A percentile compares a stretch with the other conserved stretches of the same genome.
Evolutionary conservation across 2,797 vertebrate species (phyloP).

Genomic region (Scolopax bukidnonensis): DNA sequence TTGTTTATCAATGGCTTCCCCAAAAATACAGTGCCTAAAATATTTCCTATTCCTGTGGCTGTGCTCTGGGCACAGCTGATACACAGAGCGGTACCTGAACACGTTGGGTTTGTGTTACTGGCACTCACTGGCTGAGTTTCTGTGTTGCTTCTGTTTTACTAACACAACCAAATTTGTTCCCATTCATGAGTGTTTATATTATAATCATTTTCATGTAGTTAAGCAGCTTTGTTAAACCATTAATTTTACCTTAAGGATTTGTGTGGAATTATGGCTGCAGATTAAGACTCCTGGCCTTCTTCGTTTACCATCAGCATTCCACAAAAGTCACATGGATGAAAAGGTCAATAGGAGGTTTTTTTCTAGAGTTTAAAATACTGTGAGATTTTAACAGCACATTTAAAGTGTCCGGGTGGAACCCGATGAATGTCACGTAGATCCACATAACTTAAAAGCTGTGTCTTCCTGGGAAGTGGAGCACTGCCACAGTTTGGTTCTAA

Average conservation of each 20-base stretch:
- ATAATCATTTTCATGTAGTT: not conserved
- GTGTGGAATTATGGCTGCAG: not conserved
- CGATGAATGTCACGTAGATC: constrained; percentile 10
- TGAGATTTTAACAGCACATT: not conserved
- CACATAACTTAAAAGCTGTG: not conserved
- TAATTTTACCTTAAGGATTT: not conserved
- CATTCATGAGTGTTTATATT: not conserved
- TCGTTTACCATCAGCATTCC: not conserved
- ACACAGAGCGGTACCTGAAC: not conserved
- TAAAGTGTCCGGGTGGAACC: not conserved
- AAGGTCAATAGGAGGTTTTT: not conserved
- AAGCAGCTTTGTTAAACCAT: not conserved
- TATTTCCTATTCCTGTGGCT: not conserved
- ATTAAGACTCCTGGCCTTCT: not conserved
- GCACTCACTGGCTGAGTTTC: not conserved
- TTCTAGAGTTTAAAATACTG: not conserved
- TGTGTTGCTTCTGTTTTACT: not conserved
- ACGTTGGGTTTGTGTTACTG: not conserved
- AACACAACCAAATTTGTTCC: not conserved
- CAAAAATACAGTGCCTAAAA: not conserved
- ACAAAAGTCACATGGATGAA: not conserved
- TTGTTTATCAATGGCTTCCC: not conserved
- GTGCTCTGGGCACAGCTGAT: not conserved
- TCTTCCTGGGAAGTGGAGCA: not conserved
- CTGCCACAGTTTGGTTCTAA: not conserved